Base-by-base conservation (phyloP, 2,113 vertebrate species). In the Takifugu flavidus region DNA sequence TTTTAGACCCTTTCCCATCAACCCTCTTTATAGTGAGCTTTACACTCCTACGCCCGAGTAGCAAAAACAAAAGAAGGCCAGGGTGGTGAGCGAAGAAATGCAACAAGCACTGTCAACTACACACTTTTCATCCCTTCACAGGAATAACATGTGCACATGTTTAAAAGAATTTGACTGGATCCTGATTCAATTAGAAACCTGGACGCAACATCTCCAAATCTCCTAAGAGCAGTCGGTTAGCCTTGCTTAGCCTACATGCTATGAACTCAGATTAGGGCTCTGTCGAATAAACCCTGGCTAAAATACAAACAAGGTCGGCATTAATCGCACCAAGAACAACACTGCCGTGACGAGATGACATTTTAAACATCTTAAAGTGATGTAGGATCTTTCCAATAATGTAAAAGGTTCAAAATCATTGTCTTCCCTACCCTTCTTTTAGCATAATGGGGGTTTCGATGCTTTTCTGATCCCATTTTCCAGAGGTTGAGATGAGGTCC, bases 401-500 rank as follows among this genome's bases (percentile, higher is more conserved):
- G 0, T n/a, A n/a, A n/a, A n/a, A 26, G 6, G 34, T 56, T 1
- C 25, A 51, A 13, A 44, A 12, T 14, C 31, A 25, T 5, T 14
- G 13, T 14, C 4, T n/a, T 47, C 26, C 94, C 92, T 90, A 99
- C 97, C 97, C 97, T 82, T 99, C 97, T 84, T 98, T 99, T 55
- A 99, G 94, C 88, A 99, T 90, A 87, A 98, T 98, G 11, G 96
- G 94, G 1, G 96, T 96, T 76, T 98, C 96, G 65, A 97, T 94
- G 61, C 94, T 96, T 77, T 94, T 98, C 85, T 96, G 95, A 85
- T 98, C 94, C 91, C 93, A 95, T 78, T 94, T 94, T 59, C 96
- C 96, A 0, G 97, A 99, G 10, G 96, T 97, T 4, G 96, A 99
- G 86, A 99, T 99, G 85, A 99, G 84, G 80, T 99, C 97, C 71